These are phyloP conservation scores for Luidia sarsii DNA, from an alignment of 53 echinoderm and acorn worm genomes.

Conservation along the genomic window DNA sequence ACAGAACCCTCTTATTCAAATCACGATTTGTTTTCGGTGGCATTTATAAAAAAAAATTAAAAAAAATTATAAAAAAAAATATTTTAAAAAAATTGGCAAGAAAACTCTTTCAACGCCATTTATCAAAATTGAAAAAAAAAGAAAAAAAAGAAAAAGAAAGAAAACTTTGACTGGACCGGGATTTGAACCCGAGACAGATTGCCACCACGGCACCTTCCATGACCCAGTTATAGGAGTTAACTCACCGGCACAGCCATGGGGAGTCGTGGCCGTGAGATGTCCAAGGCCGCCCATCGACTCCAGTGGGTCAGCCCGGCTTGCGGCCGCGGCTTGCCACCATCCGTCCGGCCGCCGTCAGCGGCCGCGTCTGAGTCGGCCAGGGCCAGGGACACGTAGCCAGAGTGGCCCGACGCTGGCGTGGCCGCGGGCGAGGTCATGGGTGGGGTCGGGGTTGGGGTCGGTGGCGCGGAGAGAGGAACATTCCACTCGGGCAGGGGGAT, in stretches of 20 bases:
- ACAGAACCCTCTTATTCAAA: too few relatives aligned
- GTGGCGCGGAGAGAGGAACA: conserved; percentile 50
- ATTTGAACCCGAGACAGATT: too few relatives aligned
- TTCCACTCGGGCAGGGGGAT: conserved; percentile 69
- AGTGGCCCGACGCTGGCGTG: conserved; percentile 30
- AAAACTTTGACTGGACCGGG: too few relatives aligned
- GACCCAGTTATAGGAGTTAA: background rate
- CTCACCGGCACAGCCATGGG: conserved; percentile 81
- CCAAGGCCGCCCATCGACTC: conserved; percentile 79
- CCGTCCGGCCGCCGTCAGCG: conserved; percentile 10
- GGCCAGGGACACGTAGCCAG: conserved; percentile 77
- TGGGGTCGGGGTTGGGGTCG: conserved; percentile 37
- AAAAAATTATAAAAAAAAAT: background rate
- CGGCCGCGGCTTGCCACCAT: too few relatives aligned
- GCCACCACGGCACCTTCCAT: background rate
- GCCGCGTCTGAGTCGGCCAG: conserved; percentile 42
- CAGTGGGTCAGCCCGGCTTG: conserved; percentile 67
- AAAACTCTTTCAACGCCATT: too few relatives aligned
- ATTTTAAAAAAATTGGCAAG: too few relatives aligned
- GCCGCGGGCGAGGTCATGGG: conserved; percentile 10
- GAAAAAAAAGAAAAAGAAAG: too few relatives aligned
- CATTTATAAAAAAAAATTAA: too few relatives aligned
- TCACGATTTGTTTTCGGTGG: too few relatives aligned
- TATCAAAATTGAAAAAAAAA: too few relatives aligned
- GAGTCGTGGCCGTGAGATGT: conserved; percentile 59